These are phyloP conservation scores for Syrphus vitripennis DNA, from an alignment of 2,888 invertebrate species.

Conservation along the genomic window DNA sequence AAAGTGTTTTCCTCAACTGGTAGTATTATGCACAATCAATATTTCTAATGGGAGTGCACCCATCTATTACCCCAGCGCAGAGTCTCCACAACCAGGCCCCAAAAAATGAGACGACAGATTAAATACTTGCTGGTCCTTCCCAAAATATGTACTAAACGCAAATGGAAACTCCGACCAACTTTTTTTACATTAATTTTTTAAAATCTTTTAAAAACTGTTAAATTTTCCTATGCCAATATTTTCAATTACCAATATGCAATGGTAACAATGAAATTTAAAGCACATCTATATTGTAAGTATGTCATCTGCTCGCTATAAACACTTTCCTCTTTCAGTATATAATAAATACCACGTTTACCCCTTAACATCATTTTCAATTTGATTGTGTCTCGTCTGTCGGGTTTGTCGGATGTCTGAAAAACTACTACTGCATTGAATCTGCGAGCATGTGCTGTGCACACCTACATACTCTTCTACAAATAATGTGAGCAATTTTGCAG, in stretches of 20 bases:
- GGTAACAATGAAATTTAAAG: neutral
- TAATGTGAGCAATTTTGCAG: conserved; percentile 49
- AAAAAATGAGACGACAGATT: no score
- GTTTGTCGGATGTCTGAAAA: conserved; percentile 3
- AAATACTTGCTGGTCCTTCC: no score
- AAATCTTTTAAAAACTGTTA: neutral
- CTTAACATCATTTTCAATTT: conserved; percentile 30
- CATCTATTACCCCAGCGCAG: no score
- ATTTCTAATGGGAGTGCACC: no score
- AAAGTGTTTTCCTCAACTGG: no score
- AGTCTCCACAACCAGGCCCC: no score
- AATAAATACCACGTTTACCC: neutral
- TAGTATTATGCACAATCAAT: no score
- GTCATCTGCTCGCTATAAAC: conserved; percentile 5
- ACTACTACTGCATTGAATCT: conserved; percentile 40
- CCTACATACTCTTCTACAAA: no score
- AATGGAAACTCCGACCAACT: no score
- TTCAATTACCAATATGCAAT: no score
- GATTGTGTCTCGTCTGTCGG: conserved; percentile 36
- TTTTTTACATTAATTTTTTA: no score
- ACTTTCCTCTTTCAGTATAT: neutral
- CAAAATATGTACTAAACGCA: no score
- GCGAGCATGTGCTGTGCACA: conserved; percentile 37
- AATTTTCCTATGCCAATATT: neutral
- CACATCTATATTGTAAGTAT: neutral